A percentile compares a stretch with the other conserved stretches of the same genome.
phyloP scores from a whole-genome alignment of 2,797 vertebrate genomes.

The Hypotaenidia okinawae region DNA sequence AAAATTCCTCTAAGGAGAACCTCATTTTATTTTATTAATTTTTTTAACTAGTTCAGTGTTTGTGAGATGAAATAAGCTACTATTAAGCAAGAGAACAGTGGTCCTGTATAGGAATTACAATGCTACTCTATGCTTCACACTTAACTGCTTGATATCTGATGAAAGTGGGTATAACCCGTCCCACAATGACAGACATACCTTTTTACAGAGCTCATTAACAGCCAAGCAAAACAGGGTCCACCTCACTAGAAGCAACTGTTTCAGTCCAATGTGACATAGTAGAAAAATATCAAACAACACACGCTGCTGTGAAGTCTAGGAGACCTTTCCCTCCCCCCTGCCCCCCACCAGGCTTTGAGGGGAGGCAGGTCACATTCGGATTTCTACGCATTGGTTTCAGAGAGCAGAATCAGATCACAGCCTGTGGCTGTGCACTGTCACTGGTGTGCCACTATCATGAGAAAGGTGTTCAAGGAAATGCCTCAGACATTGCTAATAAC shows the following conservation, averaged over 20 bases:
- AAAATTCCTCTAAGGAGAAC: background rate
- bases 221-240: background rate
- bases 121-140: background rate
- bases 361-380: background rate
- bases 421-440: background rate
- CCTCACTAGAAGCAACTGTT: slow-evolving; percentile 19
- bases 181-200: background rate
- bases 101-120: background rate
- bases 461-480: background rate
- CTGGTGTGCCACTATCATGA: background rate
- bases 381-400: slow-evolving; percentile 21
- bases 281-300: slow-evolving; percentile 29
- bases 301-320: background rate
- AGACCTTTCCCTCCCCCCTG: background rate
- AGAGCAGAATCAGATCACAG: slow-evolving; percentile 19
- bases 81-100: background rate
- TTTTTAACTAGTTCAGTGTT: background rate
- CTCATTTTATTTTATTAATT: background rate
- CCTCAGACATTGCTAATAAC: background rate
- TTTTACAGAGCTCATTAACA: background rate
- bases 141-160: background rate
- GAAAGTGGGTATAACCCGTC: background rate
- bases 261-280: slow-evolving; percentile 1
- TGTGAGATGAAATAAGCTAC: slow-evolving; percentile 41
- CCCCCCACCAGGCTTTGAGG: fast-evolving